Percentiles rank a stretch among this genome's conserved stretches.
phyloP scores from a whole-genome alignment of 2,113 vertebrate genomes.

The Sphyrna mokarran region DNA sequence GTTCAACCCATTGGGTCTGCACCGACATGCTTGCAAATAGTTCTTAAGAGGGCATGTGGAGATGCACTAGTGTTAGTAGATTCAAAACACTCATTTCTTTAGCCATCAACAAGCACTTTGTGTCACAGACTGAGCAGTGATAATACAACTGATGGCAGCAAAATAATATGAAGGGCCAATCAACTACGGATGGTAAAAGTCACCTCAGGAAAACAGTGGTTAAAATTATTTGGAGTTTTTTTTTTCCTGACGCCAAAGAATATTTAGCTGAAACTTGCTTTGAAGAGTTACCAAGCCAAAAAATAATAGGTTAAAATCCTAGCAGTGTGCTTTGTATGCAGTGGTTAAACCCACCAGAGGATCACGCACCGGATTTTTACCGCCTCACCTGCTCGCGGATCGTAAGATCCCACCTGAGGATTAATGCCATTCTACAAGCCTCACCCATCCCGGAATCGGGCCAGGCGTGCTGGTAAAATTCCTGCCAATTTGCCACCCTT shows the following conservation, averaged over 20 bases:
- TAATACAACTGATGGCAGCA: background rate
- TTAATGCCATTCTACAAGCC: too few species aligned
- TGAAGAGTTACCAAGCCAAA: background rate
- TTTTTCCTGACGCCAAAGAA: background rate
- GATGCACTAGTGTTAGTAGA: background rate
- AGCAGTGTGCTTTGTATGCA: too few species aligned
- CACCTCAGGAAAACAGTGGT: background rate
- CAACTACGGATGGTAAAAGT: background rate
- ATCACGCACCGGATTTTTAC: too few species aligned
- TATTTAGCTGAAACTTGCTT: background rate
- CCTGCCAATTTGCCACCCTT: too few species aligned
- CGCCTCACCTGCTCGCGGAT: too few species aligned
- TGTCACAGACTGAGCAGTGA: background rate
- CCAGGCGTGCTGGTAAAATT: too few species aligned
- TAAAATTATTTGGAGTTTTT: background rate
- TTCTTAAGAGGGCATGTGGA: background rate
- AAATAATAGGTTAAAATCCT: background rate
- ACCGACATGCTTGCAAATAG: background rate
- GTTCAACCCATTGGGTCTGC: too few species aligned
- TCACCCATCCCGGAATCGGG: too few species aligned
- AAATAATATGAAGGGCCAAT: background rate
- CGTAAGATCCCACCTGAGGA: too few species aligned
- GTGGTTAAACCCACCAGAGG: too few species aligned
- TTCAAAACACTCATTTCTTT: background rate
- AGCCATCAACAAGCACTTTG: background rate